phyloP scores from a whole-genome alignment of 2,797 vertebrate genomes.

The Novumbra hubbsi region DNA sequence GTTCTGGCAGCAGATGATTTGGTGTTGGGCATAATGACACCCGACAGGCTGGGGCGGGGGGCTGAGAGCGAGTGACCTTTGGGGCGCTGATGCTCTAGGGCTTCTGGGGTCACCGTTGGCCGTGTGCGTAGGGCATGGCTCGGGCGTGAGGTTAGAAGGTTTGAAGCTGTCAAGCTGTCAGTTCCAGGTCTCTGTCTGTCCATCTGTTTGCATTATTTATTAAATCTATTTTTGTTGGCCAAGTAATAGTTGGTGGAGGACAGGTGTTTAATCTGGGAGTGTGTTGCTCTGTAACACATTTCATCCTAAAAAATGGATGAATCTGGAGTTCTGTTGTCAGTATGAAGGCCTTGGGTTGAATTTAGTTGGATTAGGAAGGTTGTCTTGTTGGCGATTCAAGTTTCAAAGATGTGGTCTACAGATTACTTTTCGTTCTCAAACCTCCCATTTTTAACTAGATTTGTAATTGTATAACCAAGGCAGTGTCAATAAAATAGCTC shows the following conservation, averaged over 20 bases:
- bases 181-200: neutral
- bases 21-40: neutral
- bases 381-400: too few species aligned
- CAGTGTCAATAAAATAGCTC: neutral
- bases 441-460: too few species aligned
- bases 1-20: neutral
- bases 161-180: conserved; percentile 14
- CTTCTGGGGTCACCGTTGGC: neutral
- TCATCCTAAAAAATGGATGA: too few species aligned
- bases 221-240: too few species aligned
- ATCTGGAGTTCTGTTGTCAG: too few species aligned
- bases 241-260: too few species aligned
- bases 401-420: conserved; percentile 17
- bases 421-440: conserved; percentile 43
- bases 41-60: neutral
- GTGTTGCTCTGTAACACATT: too few species aligned
- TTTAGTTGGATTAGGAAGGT: too few species aligned
- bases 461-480: too few species aligned
- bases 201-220: too few species aligned
- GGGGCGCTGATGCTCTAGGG: conserved; percentile 11
- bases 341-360: too few species aligned
- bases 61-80: conserved; percentile 12
- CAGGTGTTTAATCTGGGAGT: too few species aligned
- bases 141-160: neutral
- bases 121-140: conserved; percentile 13